A percentile compares a stretch with the other conserved stretches of the same genome.
Evolutionary conservation across 2,113 vertebrate genomes (phyloP).

Genomic region (Clarias magur): DNA sequence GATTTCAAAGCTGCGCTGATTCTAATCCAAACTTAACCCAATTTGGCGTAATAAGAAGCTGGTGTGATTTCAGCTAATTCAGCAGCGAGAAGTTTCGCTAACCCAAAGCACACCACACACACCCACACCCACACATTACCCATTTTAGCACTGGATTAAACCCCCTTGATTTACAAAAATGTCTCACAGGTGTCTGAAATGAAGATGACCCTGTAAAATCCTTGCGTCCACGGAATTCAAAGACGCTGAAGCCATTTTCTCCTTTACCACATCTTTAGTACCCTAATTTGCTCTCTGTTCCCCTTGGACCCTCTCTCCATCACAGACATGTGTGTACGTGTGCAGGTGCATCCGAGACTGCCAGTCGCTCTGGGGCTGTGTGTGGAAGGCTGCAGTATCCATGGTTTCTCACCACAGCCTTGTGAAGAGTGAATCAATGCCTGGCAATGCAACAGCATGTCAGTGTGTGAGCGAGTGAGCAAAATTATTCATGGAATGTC

Average conservation of each 20-base stretch:
- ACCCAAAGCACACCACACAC: background rate
- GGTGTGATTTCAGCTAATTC: conserved; percentile 1
- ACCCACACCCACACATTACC: background rate
- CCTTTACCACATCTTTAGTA: background rate
- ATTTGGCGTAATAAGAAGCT: conserved; percentile 1
- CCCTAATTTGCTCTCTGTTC: conserved; percentile 5
- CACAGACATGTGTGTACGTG: background rate
- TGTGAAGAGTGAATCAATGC: conserved; percentile 41
- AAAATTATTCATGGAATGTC: conserved; percentile 49
- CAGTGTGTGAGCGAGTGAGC: conserved; percentile 37
- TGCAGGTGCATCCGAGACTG: conserved; percentile 38
- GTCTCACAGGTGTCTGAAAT: background rate
- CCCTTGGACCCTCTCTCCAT: background rate
- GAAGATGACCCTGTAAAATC: background rate
- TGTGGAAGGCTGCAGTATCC: conserved; percentile 21
- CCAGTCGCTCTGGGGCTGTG: conserved; percentile 11
- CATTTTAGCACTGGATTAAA: background rate
- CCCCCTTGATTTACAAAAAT: background rate
- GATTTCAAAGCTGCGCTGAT: conserved; percentile 16
- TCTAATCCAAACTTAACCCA: conserved; percentile 24
- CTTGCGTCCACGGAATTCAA: background rate
- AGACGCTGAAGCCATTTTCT: background rate
- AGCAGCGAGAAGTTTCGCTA: background rate
- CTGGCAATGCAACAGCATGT: conserved; percentile 45
- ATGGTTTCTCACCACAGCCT: conserved; percentile 23